Conservation (phyloP, 2,888 invertebrate species). For the Troides helena region DNA sequence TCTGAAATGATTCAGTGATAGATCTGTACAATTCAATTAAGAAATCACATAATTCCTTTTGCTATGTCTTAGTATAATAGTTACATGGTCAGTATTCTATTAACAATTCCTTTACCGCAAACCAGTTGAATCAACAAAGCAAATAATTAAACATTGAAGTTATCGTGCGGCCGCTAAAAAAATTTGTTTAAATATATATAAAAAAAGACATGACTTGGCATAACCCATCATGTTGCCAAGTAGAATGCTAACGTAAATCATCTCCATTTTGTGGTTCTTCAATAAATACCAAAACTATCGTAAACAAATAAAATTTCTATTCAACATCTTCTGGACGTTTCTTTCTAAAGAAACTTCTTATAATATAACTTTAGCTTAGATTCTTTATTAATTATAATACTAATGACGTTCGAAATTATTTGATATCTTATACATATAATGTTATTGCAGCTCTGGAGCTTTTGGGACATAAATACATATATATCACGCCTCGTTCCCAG, state of each 20-base stretch:
- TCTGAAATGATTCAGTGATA: not conserved
- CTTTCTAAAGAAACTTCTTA: no score
- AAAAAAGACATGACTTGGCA: constrained; percentile 8
- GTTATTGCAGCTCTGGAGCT: no score
- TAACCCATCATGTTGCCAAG: not conserved
- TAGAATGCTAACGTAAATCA: not conserved
- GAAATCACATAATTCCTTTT: not conserved
- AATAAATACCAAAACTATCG: not conserved
- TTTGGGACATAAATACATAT: no score
- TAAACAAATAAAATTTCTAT: no score
- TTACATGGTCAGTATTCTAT: not conserved
- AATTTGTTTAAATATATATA: not conserved
- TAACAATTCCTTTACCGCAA: not conserved
- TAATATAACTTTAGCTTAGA: no score
- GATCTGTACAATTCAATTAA: not conserved
- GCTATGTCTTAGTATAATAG: not conserved
- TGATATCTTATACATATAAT: no score
- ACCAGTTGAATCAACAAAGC: not conserved
- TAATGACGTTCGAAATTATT: no score
- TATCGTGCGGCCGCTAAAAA: constrained; percentile 8
- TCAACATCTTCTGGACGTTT: no score
- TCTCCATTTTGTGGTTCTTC: not conserved
- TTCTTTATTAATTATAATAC: no score
- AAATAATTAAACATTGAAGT: constrained; percentile 6
- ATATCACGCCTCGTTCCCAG: no score